Conservation (phyloP, 2,888 invertebrate species). For the Agrotis ipsilon region DNA sequence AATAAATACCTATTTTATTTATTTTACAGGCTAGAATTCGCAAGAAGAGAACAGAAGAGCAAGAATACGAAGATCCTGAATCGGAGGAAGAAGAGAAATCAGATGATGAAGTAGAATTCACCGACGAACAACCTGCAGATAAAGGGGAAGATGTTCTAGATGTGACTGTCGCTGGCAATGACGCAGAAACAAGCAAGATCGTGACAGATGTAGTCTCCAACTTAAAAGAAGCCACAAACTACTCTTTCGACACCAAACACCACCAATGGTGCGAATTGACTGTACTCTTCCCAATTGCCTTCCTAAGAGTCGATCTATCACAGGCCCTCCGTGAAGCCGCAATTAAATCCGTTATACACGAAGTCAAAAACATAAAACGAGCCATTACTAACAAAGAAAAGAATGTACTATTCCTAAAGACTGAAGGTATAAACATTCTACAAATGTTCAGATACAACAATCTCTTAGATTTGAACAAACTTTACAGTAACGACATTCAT, state of each 20-base stretch:
- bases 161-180: constrained; percentile 68
- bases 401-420: constrained; percentile 94
- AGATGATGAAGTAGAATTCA: constrained; percentile 84
- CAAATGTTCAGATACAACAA: constrained; percentile 97
- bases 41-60: constrained; percentile 91
- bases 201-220: constrained; percentile 83
- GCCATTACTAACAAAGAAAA: constrained; percentile 95
- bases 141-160: constrained; percentile 74
- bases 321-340: constrained; percentile 94
- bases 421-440: constrained; percentile 98
- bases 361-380: constrained; percentile 95
- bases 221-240: constrained; percentile 90
- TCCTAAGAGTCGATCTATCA: constrained; percentile 93
- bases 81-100: constrained; percentile 91
- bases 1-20: constrained; percentile 1
- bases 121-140: constrained; percentile 75
- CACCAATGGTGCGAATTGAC: constrained; percentile 96
- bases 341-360: constrained; percentile 94
- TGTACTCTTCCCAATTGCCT: constrained; percentile 92
- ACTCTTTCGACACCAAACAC: constrained; percentile 94
- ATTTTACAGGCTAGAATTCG: constrained; percentile 88
- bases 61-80: constrained; percentile 93
- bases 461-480: constrained; percentile 94
- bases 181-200: constrained; percentile 75
- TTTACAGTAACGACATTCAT: constrained; percentile 98